phyloP scores from a whole-genome alignment of 2,888 invertebrate species.

The Sarcophaga carnaria region DNA sequence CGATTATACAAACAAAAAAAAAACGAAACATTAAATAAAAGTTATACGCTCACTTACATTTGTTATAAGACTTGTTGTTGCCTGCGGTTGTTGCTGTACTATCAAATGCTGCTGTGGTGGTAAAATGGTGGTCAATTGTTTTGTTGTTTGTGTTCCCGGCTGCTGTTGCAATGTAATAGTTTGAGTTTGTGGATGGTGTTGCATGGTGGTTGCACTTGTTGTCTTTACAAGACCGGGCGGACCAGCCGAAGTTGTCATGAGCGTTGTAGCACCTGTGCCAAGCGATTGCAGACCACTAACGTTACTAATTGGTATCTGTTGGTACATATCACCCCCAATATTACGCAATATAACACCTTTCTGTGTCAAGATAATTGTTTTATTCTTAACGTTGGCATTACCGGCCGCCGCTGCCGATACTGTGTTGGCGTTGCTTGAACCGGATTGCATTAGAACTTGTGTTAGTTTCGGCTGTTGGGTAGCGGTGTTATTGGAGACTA shows the following conservation, averaged over 20 bases:
- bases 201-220: slow-evolving; percentile 73
- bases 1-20: background rate
- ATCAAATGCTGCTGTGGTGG: slow-evolving; percentile 80
- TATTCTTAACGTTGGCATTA: slow-evolving; percentile 78
- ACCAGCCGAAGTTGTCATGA: slow-evolving; percentile 79
- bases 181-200: slow-evolving; percentile 73
- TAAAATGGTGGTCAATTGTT: slow-evolving; percentile 80
- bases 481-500: slow-evolving; percentile 80
- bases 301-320: slow-evolving; percentile 81
- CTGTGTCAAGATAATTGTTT: slow-evolving; percentile 81
- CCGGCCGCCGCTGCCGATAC: slow-evolving; percentile 64
- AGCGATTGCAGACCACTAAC: slow-evolving; percentile 78
- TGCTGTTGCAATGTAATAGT: slow-evolving; percentile 76
- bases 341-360: slow-evolving; percentile 81
- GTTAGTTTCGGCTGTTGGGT: slow-evolving; percentile 81
- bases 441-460: slow-evolving; percentile 80
- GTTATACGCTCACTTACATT: slow-evolving; percentile 75
- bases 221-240: slow-evolving; percentile 80
- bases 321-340: slow-evolving; percentile 81
- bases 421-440: slow-evolving; percentile 69
- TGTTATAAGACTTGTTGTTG: slow-evolving; percentile 75
- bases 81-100: slow-evolving; percentile 77
- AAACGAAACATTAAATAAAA: background rate
- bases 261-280: slow-evolving; percentile 74
- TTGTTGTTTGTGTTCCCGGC: slow-evolving; percentile 70